Evolutionary conservation across 1,140 invertebrate genomes (phyloP).

Genomic region (Spodoptera frugiperda): DNA sequence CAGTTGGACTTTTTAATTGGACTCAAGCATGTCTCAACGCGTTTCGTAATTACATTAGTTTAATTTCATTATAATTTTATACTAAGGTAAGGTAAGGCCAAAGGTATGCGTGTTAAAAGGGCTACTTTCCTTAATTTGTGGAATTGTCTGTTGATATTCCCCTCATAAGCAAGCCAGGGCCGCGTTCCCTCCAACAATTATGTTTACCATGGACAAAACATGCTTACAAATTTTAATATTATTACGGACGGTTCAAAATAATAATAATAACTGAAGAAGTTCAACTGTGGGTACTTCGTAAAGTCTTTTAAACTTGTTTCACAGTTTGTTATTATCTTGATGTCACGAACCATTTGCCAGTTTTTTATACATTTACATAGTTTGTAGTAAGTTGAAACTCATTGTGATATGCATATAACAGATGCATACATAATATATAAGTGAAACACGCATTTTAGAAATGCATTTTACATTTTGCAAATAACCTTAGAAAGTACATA

Average conservation of each 20-base stretch:
- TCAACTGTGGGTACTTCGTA: too few relatives aligned
- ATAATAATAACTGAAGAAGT: not conserved
- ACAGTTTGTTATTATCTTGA: too few relatives aligned
- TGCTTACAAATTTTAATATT: conserved; percentile 15
- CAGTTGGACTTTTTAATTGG: conserved; percentile 7
- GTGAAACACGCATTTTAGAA: not conserved
- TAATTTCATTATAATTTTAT: conserved; percentile 27
- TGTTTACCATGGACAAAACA: not conserved
- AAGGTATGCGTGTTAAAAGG: conserved; percentile 27
- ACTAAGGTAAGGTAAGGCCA: not conserved
- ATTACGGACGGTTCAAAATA: not conserved
- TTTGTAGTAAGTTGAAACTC: too few relatives aligned
- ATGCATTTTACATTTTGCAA: too few relatives aligned
- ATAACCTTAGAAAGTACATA: too few relatives aligned
- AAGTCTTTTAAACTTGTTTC: too few relatives aligned
- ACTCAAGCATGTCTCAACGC: conserved; percentile 1
- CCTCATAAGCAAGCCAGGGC: not conserved
- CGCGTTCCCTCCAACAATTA: not conserved
- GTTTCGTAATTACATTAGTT: conserved; percentile 19
- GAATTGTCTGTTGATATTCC: conserved; percentile 31
- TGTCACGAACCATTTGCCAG: too few relatives aligned
- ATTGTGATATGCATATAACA: too few relatives aligned
- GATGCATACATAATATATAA: too few relatives aligned
- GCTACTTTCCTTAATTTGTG: conserved; percentile 35
- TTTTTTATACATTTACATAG: too few relatives aligned